Evolutionary conservation across 2,113 vertebrate genomes (phyloP).

Genomic region (Coturnix japonica): DNA sequence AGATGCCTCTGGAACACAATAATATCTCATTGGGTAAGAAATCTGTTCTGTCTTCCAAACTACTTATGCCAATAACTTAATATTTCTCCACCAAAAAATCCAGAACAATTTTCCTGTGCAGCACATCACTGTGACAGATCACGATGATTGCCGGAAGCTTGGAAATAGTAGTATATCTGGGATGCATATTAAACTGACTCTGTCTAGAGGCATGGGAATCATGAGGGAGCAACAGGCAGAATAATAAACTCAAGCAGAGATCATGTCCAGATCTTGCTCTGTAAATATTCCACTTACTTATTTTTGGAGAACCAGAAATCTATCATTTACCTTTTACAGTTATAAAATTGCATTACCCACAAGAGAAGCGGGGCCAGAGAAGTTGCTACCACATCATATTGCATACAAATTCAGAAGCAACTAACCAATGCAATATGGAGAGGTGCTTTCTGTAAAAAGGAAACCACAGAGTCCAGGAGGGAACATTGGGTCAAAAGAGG

Average conservation of each 20-base stretch:
- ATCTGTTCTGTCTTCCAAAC: conserved; percentile 39
- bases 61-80: conserved; percentile 57
- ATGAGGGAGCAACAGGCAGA: background rate
- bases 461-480: conserved; percentile 35
- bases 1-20: conserved; percentile 51
- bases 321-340: conserved; percentile 3
- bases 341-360: background rate
- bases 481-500: background rate
- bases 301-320: conserved; percentile 32
- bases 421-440: conserved; percentile 20
- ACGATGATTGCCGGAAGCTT: background rate
- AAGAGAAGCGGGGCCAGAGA: background rate
- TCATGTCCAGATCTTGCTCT: background rate
- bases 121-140: conserved; percentile 16
- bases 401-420: conserved; percentile 9
- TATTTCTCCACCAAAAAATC: conserved; percentile 34
- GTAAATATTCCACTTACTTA: conserved; percentile 26
- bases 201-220: conserved; percentile 1
- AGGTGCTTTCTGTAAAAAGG: conserved; percentile 13
- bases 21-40: conserved; percentile 54
- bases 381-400: background rate
- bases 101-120: conserved; percentile 2
- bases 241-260: conserved; percentile 15
- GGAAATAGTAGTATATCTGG: conserved; percentile 17
- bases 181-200: conserved; percentile 18